Conservation (phyloP, 2,797 vertebrate species). For the Channa striata region DNA sequence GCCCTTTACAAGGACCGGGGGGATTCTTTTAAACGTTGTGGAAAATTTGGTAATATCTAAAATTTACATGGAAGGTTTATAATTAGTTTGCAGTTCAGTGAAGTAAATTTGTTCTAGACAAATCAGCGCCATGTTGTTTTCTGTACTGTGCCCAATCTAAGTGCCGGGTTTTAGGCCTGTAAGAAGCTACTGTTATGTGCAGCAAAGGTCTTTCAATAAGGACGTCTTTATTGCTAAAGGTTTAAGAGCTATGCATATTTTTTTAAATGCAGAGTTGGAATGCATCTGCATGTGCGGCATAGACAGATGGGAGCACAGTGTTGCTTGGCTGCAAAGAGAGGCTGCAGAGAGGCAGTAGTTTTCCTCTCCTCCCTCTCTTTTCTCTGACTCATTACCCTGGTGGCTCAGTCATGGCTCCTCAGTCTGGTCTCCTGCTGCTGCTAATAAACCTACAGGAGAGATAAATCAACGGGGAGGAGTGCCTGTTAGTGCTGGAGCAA, state of each 20-base stretch:
- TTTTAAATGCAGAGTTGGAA: slow-evolving; percentile 56
- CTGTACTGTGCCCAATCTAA: slow-evolving; percentile 7
- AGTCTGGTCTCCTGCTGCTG: slow-evolving; percentile 95
- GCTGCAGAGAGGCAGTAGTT: slow-evolving; percentile 85
- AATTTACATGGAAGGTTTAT: not conserved
- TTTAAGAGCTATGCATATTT: slow-evolving; percentile 25
- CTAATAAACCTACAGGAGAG: slow-evolving; percentile 99
- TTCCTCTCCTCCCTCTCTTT: slow-evolving; percentile 80
- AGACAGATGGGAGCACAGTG: slow-evolving; percentile 91
- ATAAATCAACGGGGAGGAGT: slow-evolving; percentile 99
- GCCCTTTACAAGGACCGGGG: no score
- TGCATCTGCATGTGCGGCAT: slow-evolving; percentile 88
- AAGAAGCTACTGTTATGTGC: slow-evolving; percentile 14
- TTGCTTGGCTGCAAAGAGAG: slow-evolving; percentile 86
- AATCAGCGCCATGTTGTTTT: not conserved
- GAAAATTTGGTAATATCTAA: not conserved
- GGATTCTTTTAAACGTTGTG: no score
- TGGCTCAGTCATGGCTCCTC: slow-evolving; percentile 96
- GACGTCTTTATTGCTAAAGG: slow-evolving; percentile 5
- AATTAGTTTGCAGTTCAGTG: not conserved
- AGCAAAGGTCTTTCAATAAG: slow-evolving; percentile 7
- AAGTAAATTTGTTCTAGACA: not conserved
- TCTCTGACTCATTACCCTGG: slow-evolving; percentile 99
- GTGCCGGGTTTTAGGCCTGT: not conserved
- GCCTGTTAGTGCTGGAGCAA: slow-evolving; percentile 91